Evolutionary conservation across 2,113 vertebrate species (phyloP), one percentile per base, ranked within the genome.

Genomic region (Mesembrinibis cayennensis): DNA sequence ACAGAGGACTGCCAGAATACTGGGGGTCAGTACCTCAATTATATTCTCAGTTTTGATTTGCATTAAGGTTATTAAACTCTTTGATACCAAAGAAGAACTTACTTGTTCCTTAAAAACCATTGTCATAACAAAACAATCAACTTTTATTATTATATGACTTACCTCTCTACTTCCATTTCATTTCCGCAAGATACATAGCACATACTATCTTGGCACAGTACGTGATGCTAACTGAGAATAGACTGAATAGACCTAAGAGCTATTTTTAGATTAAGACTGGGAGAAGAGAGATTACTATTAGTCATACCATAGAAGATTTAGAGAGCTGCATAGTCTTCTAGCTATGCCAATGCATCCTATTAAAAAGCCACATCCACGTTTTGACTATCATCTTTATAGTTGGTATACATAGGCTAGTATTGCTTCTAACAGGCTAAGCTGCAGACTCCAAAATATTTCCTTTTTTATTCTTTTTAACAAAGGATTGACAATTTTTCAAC

Each of bases 1-100:
- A 2, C 9, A 8, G 0, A 0, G 9, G 21, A 11, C 59, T 89
- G 67, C 59, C 36, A 42, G 45, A 56, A 69, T 20, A 13, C 11
- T 34, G 13, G 67, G 29, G 42, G 77, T 70, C 53, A 53, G 12
- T 73, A 32, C 40, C 30, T 86, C 53, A 6, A 20, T 29, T 78
- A n/a, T 13, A 23, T 21, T 92, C 25, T 80, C 49, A 26, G 21
- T 38, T 77, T 77, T 63, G 13, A 59, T 77, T 92, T 81, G 32
- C n/a, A 38, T 50, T 88, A n/a, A 47, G 32, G 12, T 67, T 90
- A 59, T 81, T 88, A 62, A 92, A 67, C 7, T n/a, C 8, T 25
- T 56, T 38, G 55, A 65, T 70, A 45, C 13, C 29, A 70, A 72
- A 44, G 45, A 69, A 71, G 13, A 82, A 63, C 25, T 42, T 42